Base-by-base conservation (phyloP, 2,113 vertebrate species). In the Peromyscus polionotus region DNA sequence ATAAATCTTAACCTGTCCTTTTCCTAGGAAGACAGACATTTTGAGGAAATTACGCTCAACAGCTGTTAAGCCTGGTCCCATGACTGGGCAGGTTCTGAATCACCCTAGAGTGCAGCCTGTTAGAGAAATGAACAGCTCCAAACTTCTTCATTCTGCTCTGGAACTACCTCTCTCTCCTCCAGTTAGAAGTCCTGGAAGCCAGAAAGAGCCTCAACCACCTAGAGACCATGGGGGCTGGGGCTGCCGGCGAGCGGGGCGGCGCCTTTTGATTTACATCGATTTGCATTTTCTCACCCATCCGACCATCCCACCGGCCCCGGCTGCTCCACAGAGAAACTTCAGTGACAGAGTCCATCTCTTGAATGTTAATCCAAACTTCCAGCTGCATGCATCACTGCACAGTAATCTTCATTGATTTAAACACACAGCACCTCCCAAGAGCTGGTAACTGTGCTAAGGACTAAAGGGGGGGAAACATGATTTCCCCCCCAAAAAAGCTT, bases 31-130 rank as follows among this genome's bases (percentile, higher is more conserved):
- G 17, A 86, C 12, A 95, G 2, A 97, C 4, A 72, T 90, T 76
- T 93, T 88, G 39, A 85, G 3, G 51, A 92, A 90, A 94, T 97
- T 92, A 73, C 91, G 80, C 77, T 48, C 26, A 95, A 94, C 93
- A 67, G 24, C 92, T 67, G 51, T 33, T 83, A 72, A 63, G 39
- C 10, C 72, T 51, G 51, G 51, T 51, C 67, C 68, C 31, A 88
- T 89, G 80, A 92, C 45, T 57, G 63, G 79, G 28, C 28, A n/a
- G 75, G 24, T 90, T 80, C 80, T 88, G 93, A 97, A 45, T 97
- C 94, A 89, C 1, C 8, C 61, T 39, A 77, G 26, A 72, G 81
- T 33, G 26, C 7, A 95, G 22, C 39, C 81, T 79, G 70, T 72
- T 16, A 54, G 48, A 63, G 92, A 95, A 96, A 77, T 36, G 59